Base-by-base conservation (phyloP, 1,140 invertebrate genomes). In the Drosophila eugracilis region DNA sequence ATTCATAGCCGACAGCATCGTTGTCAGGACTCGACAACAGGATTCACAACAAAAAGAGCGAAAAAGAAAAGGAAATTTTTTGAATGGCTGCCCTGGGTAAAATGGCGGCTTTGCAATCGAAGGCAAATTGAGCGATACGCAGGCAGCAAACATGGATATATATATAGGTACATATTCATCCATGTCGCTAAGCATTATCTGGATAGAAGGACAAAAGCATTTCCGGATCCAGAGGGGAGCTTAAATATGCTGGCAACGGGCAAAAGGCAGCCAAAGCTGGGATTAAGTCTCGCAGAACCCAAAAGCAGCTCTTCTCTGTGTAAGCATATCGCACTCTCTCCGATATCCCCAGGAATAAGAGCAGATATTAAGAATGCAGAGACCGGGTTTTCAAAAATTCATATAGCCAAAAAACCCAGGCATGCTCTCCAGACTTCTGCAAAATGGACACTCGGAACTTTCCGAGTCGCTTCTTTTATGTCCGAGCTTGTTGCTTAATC, bases 401-500 rank as follows among this genome's bases (percentile, higher is more conserved):
- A 83, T 73, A 72, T 30, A 22, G 42, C 59, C 78, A 65, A 65
- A 78, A 75, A 72, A 76, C 41, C 19, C 10, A n/a, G 39, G 26
- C 10, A 45, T n/a, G 9, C 14, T 21, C 15, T 12, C 19, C n/a
- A n/a, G 17, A 15, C 14, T 30, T 47, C 37, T 45, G n/a, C 15
- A 15, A 66, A 72, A 7, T 34, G 50, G 50, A 62, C 55, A 55
- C 53, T 32, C 54, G 15, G 32, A 49, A 41, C 53, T 62, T 15
- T 5, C 19, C 37, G 9, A 47, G 7, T 47, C 24, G 14, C 24
- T 28, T 5, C 7, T 3, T 6, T 21, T 39, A 9, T 10, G n/a
- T 45, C 32, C 28, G 15, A 72, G 50, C 59, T 67, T 77, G 66
- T 80, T 71, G 77, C 77, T 66, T 80, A 80, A 76, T 75, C 65